A percentile compares a stretch with the other conserved stretches of the same genome.
Evolutionary conservation across 2,888 invertebrate species (phyloP).

Genomic region (Euzetes globulus): DNA sequence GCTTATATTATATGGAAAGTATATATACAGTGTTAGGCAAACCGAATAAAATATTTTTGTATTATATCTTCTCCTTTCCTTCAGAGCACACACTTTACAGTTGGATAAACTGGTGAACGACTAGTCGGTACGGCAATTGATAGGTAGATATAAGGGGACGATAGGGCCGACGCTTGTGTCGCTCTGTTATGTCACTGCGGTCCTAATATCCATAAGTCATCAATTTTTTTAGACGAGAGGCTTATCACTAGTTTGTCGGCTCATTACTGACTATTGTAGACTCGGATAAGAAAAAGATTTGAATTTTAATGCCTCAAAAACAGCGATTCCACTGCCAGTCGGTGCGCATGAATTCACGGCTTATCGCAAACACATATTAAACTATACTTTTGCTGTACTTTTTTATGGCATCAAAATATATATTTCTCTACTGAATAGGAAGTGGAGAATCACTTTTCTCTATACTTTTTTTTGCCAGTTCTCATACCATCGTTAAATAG

Average conservation of each 20-base stretch:
- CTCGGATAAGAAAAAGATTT: constrained; percentile 29
- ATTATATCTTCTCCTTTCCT: constrained; percentile 22
- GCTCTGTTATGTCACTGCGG: background rate
- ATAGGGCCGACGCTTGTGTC: background rate
- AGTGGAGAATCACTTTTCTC: constrained; percentile 3
- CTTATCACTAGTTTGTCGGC: constrained; percentile 28
- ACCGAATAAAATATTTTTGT: background rate
- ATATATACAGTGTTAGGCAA: background rate
- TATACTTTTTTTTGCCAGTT: background rate
- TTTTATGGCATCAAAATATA: background rate
- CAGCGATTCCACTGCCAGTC: background rate
- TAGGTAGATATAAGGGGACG: constrained; percentile 1
- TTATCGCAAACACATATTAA: constrained; percentile 22
- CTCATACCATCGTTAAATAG: background rate
- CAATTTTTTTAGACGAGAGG: constrained; percentile 17
- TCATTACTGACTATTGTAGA: constrained; percentile 21
- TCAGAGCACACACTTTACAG: constrained; percentile 22
- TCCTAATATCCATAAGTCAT: constrained; percentile 28
- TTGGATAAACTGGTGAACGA: constrained; percentile 19
- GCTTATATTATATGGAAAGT: background rate
- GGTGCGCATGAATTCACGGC: constrained; percentile 6
- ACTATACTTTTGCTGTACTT: background rate
- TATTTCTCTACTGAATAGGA: background rate
- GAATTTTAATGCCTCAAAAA: constrained; percentile 22
- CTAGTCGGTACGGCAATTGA: background rate